Evolutionary conservation across 2,113 vertebrate genomes (phyloP), one percentile per base, ranked within the genome.

Genomic region (Girardinichthys multiradiatus): DNA sequence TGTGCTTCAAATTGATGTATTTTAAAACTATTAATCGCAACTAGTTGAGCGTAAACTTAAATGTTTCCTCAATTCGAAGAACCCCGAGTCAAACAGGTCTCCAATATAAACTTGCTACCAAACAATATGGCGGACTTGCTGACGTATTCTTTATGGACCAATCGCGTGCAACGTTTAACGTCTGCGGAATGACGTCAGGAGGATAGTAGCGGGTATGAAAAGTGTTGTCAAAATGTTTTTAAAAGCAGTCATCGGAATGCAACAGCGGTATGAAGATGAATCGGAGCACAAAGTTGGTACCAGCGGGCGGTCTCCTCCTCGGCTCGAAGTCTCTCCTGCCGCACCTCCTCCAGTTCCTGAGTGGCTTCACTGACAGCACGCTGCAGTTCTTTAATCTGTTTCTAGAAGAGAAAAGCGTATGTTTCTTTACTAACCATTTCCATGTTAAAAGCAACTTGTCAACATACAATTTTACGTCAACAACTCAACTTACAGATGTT

Each of bases 251-350:
- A n/a, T n/a, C n/a, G n/a, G 42, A 45, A 42, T 33, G 3, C 31
- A 33, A 6, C 31, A 33, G 6, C 31, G 31, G 31, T 33, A 33
- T 33, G 31, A 33, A 33, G 31, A 33, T 42, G 39, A 17, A 2
- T 13, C 15, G 39, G 27, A 30, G 27, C 21, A n/a, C 19, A 51
- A 51, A 51, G 33, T 39, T 2, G 3, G 12, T 65, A 79, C 70
- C 65, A n/a, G 48, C 57, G 4, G 27, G 11, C 15, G 0, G 31
- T 57, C 8, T 89, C 76, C 3, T 85, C 57, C 15, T 88, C 74
- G 1, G 42, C 66, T 4, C 4, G 21, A 19, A 24, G 31, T 61
- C 72, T 81, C 45, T 62, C 28, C 31, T 62, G 30, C 12, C 15
- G 54, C 10, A 76, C 58, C 0, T 74, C 59, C 11, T 72, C 39